Percentiles rank a stretch among this genome's conserved stretches.
Conservation (phyloP, 2,797 vertebrate genomes). For the Propithecus perrieri region DNA sequence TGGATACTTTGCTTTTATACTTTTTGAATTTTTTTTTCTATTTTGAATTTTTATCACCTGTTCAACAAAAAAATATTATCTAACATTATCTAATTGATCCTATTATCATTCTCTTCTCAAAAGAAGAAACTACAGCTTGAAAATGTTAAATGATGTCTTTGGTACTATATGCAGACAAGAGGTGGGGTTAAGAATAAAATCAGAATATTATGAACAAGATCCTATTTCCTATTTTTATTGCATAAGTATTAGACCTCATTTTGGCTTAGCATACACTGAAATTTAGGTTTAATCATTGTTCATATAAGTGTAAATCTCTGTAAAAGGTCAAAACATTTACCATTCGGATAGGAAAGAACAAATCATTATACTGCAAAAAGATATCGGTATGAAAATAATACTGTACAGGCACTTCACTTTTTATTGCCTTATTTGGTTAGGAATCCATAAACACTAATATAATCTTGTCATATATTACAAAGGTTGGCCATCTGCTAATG, state of each 20-base stretch:
- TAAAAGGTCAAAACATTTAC: slow-evolving; percentile 78
- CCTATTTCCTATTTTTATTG: slow-evolving; percentile 38
- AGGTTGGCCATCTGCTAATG: slow-evolving; percentile 53
- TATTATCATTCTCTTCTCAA: background rate
- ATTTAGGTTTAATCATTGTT: slow-evolving; percentile 65
- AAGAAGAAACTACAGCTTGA: background rate
- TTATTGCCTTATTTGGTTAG: slow-evolving; percentile 56
- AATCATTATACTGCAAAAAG: slow-evolving; percentile 62
- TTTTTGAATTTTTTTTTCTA: background rate
- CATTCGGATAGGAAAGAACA: slow-evolving; percentile 43
- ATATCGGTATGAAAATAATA: slow-evolving; percentile 60
- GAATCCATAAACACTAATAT: slow-evolving; percentile 58
- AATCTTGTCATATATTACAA: slow-evolving; percentile 50
- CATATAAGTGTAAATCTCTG: slow-evolving; percentile 55
- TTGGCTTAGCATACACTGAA: slow-evolving; percentile 40
- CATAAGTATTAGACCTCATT: slow-evolving; percentile 14
- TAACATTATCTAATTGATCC: background rate
- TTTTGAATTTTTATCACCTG: background rate
- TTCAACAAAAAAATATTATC: slow-evolving; percentile 24
- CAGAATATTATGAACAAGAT: background rate
- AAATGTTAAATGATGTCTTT: slow-evolving; percentile 11
- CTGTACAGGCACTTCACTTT: slow-evolving; percentile 19
- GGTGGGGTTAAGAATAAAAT: background rate
- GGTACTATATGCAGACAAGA: background rate
- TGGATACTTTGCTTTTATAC: background rate